Base-by-base conservation (phyloP, 1,140 invertebrate genomes). In the Aphaenogaster rudis region DNA sequence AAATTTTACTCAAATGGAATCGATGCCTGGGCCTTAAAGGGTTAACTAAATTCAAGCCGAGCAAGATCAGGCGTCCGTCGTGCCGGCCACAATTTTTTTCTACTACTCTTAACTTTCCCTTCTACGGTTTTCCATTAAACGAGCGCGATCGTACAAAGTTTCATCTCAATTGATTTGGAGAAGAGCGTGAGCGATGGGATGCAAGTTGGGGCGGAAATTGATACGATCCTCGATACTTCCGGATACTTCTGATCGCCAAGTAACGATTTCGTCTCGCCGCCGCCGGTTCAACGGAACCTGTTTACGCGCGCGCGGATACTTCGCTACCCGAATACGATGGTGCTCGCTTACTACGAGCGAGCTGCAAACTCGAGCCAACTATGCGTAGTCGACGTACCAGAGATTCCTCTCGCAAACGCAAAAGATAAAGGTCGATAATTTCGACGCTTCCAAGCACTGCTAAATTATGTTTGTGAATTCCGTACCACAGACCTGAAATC, bases 351-450 rank as follows among this genome's bases (percentile, higher is more conserved):
- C 52, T 88, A 57, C 61, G 52, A 82, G 54, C 59, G 33, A 59
- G 11, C 36, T 64, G 57, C 74, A 17, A 87, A 87, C 63, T 74
- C 54, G 39, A 69, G 54, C 52, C 85, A 89, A 89, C 71, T 82
- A 89, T 88, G 82, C 85, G 33, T n/a, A 86, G 50, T 28, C 63
- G 57, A 66, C 84, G 71, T 64, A 78, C 54, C 71, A 42, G 64
- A 89, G 57, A 90, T 90, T 80, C 76, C 77, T 82, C 86, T 64
- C 21, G n/a, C 28, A 86, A 81, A 86, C 50, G 80, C 45, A 15
- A 57, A 54, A 59, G 69, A 59, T 74, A 82, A 82, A 45, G 50
- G 17, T 48, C 80, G 54, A 84, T 84, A 74, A 74, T 50, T 84
- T 61, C 69, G 33, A 61, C 52, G 28, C 28, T 82, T 48, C 21